Base-by-base conservation (phyloP, 1,140 invertebrate genomes). In the Agraylea sexmaculata region DNA sequence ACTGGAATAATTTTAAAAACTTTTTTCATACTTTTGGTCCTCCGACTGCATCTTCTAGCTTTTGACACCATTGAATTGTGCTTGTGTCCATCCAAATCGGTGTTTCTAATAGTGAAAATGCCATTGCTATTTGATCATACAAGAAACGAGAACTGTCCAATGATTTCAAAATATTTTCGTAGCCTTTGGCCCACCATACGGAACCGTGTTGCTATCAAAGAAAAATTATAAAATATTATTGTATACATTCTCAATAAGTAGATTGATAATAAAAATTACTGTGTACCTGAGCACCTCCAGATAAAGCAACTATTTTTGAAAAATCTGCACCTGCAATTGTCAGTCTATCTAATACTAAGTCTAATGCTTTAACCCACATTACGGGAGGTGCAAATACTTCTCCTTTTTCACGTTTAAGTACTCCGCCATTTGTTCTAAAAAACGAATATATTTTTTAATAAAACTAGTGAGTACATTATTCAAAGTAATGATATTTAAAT, bases 51-150 rank as follows among this genome's bases (percentile, higher is more conserved):
- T 79, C 70, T 60, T 96, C 90, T 27, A 96, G 58, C 39, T 78
- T 60, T 29, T 66, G 57, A 58, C 92, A 96, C 50, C 94, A 78
- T 29, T 71, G 62, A 0, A 69, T 74, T 0, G 92, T 96, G 46
- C 87, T 92, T 0, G 83, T 82, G 62, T 97, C 92, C 90, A 94
- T 93, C 93, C 93, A 98, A 19, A 94, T 77, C 0, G 93, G 93
- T n/a, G 87, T 87, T 38, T 87, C 72, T 1, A 70, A 58, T 2
- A 88, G 51, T 10, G 83, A 77, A 61, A 97, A 97, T 4, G 69
- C 71, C 11, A 71, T 70, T 1, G 74, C 74, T 10, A 96, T 64
- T 61, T 95, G 87, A 32, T 83, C 75, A 61, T 91, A 80, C 12
- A 96, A 57, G 58, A 87, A 87, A 53, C 81, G 76, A 7, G 73